Evolutionary conservation across 2,113 vertebrate species (phyloP), one percentile per base, ranked within the genome.

Genomic region (Dascyllus trimaculatus): DNA sequence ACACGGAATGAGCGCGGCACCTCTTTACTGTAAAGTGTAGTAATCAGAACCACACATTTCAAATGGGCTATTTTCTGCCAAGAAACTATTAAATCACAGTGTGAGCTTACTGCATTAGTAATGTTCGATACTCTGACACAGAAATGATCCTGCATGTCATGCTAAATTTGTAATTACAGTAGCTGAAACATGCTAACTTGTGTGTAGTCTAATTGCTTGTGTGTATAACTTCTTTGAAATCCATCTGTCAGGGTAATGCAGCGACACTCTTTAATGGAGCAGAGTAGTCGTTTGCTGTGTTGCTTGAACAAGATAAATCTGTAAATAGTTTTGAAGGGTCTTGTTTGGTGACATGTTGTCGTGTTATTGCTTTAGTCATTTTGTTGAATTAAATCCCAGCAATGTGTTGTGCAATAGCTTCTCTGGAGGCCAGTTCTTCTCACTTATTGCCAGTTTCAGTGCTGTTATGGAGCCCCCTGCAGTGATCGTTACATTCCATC

Each of bases 401-500:
- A n/a, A 8, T 46, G 19, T 18, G 29, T 85, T 91, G 80, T 83
- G 84, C 64, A 86, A 88, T 32, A 19, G 21, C 35, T 35, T 67
- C 57, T 77, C 66, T 58, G 32, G 77, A 51, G 63, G 40, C 59
- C 69, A 57, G 26, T 69, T 66, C n/a, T 59, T 11, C 35, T 49
- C 40, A 9, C 21, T 26, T 62, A 43, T 75, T 85, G 71, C 63
- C 32, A 57, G 81, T 81, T 81, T 75, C 13, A 1, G 54, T 68
- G 69, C 35, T 35, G 60, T 79, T 88, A 24, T 80, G 29, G 49
- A 87, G 74, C 48, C 52, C 52, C 92, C 88, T 35, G n/a, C 84
- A 29, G 81, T 81, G 83, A 78, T 81, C 4, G 24, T 88, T 87
- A 60, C 80, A 88, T 87, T 91, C 88, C 88, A 57, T 71, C 63